Percentiles rank a stretch among this genome's conserved stretches.
These are phyloP conservation scores for Corythornis madagascariensis DNA, from an alignment of 2,113 vertebrate genomes.

Conservation along the genomic window DNA sequence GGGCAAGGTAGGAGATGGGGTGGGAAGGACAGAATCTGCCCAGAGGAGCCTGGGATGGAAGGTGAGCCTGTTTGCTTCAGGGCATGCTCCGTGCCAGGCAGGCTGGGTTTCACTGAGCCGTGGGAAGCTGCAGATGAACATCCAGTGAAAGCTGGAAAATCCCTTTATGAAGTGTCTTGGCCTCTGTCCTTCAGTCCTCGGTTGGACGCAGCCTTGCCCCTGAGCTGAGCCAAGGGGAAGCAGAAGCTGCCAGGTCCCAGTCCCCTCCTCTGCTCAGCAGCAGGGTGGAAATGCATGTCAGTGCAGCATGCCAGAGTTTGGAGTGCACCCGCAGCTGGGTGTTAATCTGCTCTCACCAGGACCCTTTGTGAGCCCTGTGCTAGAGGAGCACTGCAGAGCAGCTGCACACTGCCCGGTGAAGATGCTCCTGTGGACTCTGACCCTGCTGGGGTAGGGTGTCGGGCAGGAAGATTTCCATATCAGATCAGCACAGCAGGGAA, in stretches of 20 bases:
- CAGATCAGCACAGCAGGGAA: no score
- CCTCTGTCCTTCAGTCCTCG: background rate
- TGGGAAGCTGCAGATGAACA: background rate
- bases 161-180: background rate
- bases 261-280: background rate
- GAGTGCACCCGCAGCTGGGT: background rate
- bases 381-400: background rate
- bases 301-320: background rate
- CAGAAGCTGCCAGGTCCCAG: background rate
- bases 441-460: background rate
- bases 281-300: background rate
- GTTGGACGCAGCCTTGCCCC: fast-evolving
- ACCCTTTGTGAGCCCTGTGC: background rate
- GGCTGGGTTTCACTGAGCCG: background rate
- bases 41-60: fast-evolving
- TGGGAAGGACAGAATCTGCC: background rate
- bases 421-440: fast-evolving
- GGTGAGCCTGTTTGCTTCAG: background rate
- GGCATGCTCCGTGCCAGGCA: background rate
- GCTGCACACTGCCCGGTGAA: background rate
- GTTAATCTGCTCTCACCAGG: background rate
- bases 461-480: background rate
- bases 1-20: background rate
- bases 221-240: background rate
- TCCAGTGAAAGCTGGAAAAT: background rate